These are phyloP conservation scores for Turnix velox DNA, from an alignment of 2,113 vertebrate species.

Conservation along the genomic window DNA sequence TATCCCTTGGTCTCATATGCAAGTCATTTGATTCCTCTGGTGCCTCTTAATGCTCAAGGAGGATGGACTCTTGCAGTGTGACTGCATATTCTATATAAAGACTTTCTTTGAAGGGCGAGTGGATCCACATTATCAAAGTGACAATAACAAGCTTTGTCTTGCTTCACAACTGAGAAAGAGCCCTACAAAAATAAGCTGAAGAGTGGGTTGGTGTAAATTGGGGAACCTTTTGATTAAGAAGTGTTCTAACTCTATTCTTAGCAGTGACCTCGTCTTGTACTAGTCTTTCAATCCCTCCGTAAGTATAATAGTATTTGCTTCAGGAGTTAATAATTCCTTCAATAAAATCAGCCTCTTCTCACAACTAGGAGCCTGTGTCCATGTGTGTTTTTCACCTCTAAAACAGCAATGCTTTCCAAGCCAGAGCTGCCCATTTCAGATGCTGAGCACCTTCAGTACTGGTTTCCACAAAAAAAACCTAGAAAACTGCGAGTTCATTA, in stretches of 20 bases:
- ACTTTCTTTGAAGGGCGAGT: background rate
- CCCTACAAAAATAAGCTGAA: background rate
- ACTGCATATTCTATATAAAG: slow-evolving; percentile 11
- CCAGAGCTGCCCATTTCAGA: background rate
- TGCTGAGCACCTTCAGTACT: background rate
- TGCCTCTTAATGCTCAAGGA: background rate
- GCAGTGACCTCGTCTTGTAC: background rate
- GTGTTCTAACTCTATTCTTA: background rate
- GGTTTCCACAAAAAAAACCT: background rate
- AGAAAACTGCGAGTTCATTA: background rate
- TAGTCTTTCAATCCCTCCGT: too few relatives aligned
- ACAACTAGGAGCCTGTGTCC: too few relatives aligned
- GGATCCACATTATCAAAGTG: background rate
- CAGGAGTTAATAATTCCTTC: background rate
- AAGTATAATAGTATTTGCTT: background rate
- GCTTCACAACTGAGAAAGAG: background rate
- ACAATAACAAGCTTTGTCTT: slow-evolving; percentile 6
- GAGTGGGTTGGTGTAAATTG: background rate
- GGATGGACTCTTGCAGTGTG: background rate
- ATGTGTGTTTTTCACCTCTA: background rate
- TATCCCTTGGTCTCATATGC: slow-evolving; percentile 35
- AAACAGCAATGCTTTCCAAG: background rate
- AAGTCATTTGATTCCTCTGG: slow-evolving; percentile 49
- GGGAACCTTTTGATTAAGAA: background rate
- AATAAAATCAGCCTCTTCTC: background rate